These are phyloP conservation scores for Rhynchophorus ferrugineus DNA, from an alignment of 1,140 invertebrate species.

Conservation along the genomic window DNA sequence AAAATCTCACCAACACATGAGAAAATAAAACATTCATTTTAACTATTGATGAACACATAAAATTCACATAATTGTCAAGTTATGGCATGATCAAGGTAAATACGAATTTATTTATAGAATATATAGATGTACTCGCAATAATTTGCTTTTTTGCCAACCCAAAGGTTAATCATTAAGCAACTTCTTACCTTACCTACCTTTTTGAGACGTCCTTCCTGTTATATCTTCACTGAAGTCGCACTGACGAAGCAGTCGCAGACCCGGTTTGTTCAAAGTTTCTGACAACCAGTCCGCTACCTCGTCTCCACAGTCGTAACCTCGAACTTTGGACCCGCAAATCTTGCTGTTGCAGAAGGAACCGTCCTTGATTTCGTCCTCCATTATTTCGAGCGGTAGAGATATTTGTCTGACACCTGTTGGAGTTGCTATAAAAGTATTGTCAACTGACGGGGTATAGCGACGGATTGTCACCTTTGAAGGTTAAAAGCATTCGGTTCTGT, in stretches of 20 bases:
- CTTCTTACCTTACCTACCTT: slow-evolving; percentile 15
- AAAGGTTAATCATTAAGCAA: too few species aligned
- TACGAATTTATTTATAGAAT: too few species aligned
- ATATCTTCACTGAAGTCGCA: slow-evolving; percentile 25
- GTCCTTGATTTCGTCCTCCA: slow-evolving; percentile 25
- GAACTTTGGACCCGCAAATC: slow-evolving; percentile 76
- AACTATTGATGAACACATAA: too few species aligned
- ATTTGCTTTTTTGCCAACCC: too few species aligned
- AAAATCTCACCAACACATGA: too few species aligned
- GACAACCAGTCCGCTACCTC: slow-evolving; percentile 70
- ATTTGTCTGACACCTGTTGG: slow-evolving; percentile 11
- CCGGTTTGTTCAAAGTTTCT: slow-evolving; percentile 53
- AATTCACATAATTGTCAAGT: too few species aligned
- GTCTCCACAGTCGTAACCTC: slow-evolving; percentile 76
- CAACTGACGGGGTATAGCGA: too few species aligned
- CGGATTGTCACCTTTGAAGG: slow-evolving; percentile 56
- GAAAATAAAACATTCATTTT: too few species aligned
- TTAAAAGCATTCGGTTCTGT: slow-evolving; percentile 53
- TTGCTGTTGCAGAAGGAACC: slow-evolving; percentile 59
- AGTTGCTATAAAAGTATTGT: too few species aligned
- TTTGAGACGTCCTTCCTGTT: slow-evolving; percentile 13
- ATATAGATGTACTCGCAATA: too few species aligned
- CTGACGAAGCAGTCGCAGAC: slow-evolving; percentile 63
- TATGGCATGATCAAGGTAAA: too few species aligned
- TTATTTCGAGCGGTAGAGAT: slow-evolving; percentile 9